Evolutionary conservation across 2,797 vertebrate genomes (phyloP), one percentile per base, ranked within the genome.

Genomic region (Babyrousa celebensis): DNA sequence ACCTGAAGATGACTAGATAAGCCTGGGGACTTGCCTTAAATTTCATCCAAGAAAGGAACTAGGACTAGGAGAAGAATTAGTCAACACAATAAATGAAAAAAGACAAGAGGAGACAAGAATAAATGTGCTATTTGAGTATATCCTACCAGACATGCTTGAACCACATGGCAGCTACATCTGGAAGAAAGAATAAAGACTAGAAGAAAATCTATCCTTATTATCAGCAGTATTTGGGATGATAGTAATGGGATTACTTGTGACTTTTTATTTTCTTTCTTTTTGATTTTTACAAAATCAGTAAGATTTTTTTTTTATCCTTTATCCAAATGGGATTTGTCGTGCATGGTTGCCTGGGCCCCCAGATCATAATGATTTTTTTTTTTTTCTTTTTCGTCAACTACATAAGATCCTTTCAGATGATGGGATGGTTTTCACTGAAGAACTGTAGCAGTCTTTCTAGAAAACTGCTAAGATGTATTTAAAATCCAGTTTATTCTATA

Each of bases 1-100:
- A 89, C 70, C 74, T 82, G 23, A 85, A 84, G 78, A 58, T 86
- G 40, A 86, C 88, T 89, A 79, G 43, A 58, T 48, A 89, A 79
- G 74, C 65, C 84, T 86, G n/a, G 84, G 79, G 60, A 97, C 70
- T 92, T 95, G 80, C 12, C 90, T 96, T 86, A 96, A 86, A 96
- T 96, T 96, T 67, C 65, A 87, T 89, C 82, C 80, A 91, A 43
- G 40, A 67, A 85, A 97, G 89, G 70, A 93, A 86, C 54, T 60
- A 86, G 18, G 63, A 65, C 70, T 56, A 77, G n/a, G 36, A 91
- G 65, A 82, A 85, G 68, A 96, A 84, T 89, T 62, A 75, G 80
- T 93, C 84, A 89, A 89, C 54, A 71, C 75, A 93, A 88, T 70
- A 94, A 91, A 91, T 96, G 77, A 60, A 89, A 94, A 93, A 16